phyloP scores from a whole-genome alignment of 1,140 invertebrate species.

The Homarus americanus region DNA sequence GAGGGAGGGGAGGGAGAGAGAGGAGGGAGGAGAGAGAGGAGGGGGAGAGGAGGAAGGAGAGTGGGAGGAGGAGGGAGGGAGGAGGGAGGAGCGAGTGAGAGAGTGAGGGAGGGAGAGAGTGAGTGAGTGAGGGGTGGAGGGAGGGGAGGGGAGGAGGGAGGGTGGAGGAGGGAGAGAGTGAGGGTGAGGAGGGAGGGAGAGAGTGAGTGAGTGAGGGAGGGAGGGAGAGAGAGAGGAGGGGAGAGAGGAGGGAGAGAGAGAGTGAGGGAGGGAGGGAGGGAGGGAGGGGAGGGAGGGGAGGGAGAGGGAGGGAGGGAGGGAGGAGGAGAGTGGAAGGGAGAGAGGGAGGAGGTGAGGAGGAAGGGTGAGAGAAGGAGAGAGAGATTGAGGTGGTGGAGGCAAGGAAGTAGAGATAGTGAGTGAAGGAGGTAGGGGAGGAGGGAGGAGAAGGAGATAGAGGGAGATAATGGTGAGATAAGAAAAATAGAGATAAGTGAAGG shows the following conservation, averaged over 20 bases:
- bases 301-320: background rate
- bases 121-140: background rate
- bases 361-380: too few species aligned
- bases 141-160: background rate
- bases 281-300: background rate
- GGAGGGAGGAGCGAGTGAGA: background rate
- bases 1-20: background rate
- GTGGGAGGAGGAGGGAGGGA: background rate
- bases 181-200: background rate
- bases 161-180: background rate
- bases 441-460: background rate
- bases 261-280: background rate
- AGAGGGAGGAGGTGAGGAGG: background rate
- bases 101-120: background rate
- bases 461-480: background rate
- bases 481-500: background rate
- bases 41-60: background rate
- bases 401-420: background rate
- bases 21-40: background rate
- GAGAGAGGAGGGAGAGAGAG: background rate
- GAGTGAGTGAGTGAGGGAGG: too few species aligned
- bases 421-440: background rate
- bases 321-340: background rate
- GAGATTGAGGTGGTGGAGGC: too few species aligned
- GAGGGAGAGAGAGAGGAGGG: background rate